Evolutionary conservation across 2,888 invertebrate species (phyloP), one percentile per base, ranked within the genome.

Genomic region (Caenorhabditis imperialis): DNA sequence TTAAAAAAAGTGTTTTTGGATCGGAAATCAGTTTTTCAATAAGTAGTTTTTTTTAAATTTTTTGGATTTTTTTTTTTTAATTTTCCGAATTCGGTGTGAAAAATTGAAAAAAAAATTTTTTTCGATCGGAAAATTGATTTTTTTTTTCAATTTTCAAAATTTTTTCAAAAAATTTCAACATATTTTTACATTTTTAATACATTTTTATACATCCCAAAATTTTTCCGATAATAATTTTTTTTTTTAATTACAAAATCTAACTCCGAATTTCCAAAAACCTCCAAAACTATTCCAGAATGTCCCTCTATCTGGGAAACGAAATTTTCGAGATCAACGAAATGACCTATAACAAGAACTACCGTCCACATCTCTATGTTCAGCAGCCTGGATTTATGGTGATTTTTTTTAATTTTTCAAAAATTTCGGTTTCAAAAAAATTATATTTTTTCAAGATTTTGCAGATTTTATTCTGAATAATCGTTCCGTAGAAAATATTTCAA

Each of bases 261-360:
- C 8, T 35, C 6, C 22, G 20, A 51, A 14, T 10, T 18, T 18
- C 12, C 12, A 27, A 20, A 18, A 55, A 1, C 42, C 25, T n/a
- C 20, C 35, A n/a, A n/a, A 22, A 7, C 16, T 20, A 50, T 86
- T 88, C 48, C 25, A 96, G 95, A 82, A 93, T 96, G 92, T 96
- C 97, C 14, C 91, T 99, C 30, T 96, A 98, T 89, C 92, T 99
- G 63, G 99, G 99, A 23, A 93, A 93, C 35, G 99, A 99, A 91
- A 95, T 98, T 81, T 99, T 99, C 89, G 98, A 99, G 89, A 94
- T 99, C 3, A 51, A 96, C 89, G 93, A 94, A 89, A 94, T 95
- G 0, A 89, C 95, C 14, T 88, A 91, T 51, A 96, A 96, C 12
- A 97, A 97, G 89, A 95, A 96, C 90, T 98, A 70, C 51, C 38